phyloP scores from a whole-genome alignment of 2,797 vertebrate species.

The Epinephelus coioides region DNA sequence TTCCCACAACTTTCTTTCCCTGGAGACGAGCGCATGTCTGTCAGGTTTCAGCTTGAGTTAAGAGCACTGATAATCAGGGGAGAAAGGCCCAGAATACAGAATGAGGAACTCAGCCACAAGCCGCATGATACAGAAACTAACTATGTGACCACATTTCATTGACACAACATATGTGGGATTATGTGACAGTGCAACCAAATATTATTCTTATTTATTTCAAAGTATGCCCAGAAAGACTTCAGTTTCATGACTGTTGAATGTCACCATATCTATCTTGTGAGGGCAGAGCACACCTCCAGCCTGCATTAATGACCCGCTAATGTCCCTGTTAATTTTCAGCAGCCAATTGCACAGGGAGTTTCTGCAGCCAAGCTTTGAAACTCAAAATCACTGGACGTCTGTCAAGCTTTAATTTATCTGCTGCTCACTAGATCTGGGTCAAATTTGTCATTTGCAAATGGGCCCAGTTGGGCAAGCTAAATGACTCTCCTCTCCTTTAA shows the following conservation, averaged over 20 bases:
- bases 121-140: not conserved
- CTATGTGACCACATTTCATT: not conserved
- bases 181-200: not conserved
- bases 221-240: not conserved
- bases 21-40: slow-evolving; percentile 26
- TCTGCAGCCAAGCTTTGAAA: slow-evolving; percentile 26
- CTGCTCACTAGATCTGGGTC: slow-evolving; percentile 44
- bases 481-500: slow-evolving; percentile 14
- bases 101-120: slow-evolving; percentile 8
- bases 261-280: too few species aligned
- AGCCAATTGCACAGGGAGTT: not conserved
- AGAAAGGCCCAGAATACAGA: slow-evolving; percentile 34
- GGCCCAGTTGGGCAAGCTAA: slow-evolving; percentile 20
- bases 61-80: slow-evolving; percentile 35
- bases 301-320: slow-evolving; percentile 16
- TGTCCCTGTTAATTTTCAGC: slow-evolving; percentile 20
- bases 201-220: not conserved
- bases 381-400: slow-evolving; percentile 16
- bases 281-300: not conserved
- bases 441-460: slow-evolving; percentile 52
- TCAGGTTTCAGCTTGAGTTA: slow-evolving; percentile 26
- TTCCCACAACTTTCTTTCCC: slow-evolving; percentile 27
- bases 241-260: not conserved
- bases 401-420: slow-evolving; percentile 34
- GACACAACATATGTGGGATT: not conserved